Percentiles rank a stretch among this genome's conserved stretches.
Conservation (phyloP, 2,888 invertebrate genomes). For the Furcula furcula region DNA sequence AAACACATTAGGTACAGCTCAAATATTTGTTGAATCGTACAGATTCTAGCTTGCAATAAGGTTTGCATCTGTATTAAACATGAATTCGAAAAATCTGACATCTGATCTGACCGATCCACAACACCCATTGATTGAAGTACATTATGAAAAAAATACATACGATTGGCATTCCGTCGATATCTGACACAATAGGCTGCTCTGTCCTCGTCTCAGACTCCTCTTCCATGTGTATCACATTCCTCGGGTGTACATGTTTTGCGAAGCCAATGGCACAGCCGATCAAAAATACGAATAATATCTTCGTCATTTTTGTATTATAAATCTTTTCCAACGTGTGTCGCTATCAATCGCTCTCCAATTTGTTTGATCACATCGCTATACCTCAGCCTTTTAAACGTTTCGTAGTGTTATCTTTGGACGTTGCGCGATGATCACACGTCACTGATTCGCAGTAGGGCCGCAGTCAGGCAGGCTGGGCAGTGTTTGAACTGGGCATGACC, state of each 20-base stretch:
- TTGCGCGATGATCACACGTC: slow-evolving; percentile 34
- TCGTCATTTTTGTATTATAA: slow-evolving; percentile 21
- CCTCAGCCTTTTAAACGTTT: slow-evolving; percentile 47
- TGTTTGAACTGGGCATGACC: slow-evolving; percentile 22
- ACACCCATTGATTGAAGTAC: too few species aligned
- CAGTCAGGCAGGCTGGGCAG: slow-evolving; percentile 27
- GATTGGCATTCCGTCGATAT: slow-evolving; percentile 38
- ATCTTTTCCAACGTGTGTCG: slow-evolving; percentile 11
- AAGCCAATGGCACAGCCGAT: slow-evolving; percentile 23
- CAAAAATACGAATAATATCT: slow-evolving; percentile 26
- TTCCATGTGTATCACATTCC: slow-evolving; percentile 20
- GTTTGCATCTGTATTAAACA: too few species aligned
- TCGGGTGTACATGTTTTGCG: slow-evolving; percentile 50
- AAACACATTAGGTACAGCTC: too few species aligned
- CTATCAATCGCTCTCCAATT: slow-evolving; percentile 19
- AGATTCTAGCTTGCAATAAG: too few species aligned
- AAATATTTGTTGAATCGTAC: too few species aligned
- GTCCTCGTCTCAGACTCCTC: slow-evolving; percentile 14
- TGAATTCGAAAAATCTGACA: too few species aligned
- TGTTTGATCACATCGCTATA: slow-evolving; percentile 28
- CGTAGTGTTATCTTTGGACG: slow-evolving; percentile 38
- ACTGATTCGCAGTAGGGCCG: slow-evolving; percentile 18
- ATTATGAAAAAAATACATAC: slow-evolving; percentile 51
- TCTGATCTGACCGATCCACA: too few species aligned
- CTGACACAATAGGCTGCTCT: slow-evolving; percentile 15